Evolutionary conservation across 1,140 invertebrate species (phyloP).

Genomic region (Battus philenor): DNA sequence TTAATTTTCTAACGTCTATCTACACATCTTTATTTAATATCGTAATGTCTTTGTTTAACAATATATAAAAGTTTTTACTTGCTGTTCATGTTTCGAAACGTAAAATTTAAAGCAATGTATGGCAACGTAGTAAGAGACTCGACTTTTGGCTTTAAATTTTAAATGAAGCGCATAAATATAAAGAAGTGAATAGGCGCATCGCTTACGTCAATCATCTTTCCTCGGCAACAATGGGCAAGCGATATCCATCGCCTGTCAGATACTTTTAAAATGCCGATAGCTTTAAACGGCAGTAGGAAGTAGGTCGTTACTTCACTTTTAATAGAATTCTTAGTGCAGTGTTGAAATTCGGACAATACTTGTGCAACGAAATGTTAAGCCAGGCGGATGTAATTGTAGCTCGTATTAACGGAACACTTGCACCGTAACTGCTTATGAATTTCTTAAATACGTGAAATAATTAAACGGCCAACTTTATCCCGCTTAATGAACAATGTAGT

Average conservation of each 20-base stretch:
- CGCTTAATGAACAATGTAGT: slow-evolving; percentile 15
- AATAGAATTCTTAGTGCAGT: slow-evolving; percentile 10
- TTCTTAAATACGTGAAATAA: slow-evolving; percentile 7
- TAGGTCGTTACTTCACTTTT: slow-evolving; percentile 14
- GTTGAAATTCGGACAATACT: slow-evolving; percentile 10
- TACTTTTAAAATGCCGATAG: slow-evolving; percentile 14
- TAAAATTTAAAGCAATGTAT: too few species aligned
- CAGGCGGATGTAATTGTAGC: not conserved
- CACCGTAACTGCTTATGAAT: not conserved
- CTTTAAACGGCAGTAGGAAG: slow-evolving; percentile 1
- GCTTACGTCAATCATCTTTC: slow-evolving; percentile 14
- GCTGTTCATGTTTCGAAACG: too few species aligned
- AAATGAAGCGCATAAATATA: too few species aligned
- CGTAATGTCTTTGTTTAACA: too few species aligned
- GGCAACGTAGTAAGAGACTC: too few species aligned
- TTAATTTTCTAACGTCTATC: too few species aligned
- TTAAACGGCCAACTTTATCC: not conserved
- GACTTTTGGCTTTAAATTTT: too few species aligned
- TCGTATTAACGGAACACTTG: not conserved
- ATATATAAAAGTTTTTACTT: too few species aligned
- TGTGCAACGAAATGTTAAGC: slow-evolving; percentile 1
- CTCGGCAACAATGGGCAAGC: slow-evolving; percentile 14
- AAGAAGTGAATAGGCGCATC: too few species aligned
- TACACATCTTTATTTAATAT: too few species aligned
- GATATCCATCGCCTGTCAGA: slow-evolving; percentile 8